Evolutionary conservation across 1,140 invertebrate species (phyloP), one percentile per base, ranked within the genome.

Genomic region (Phthorimaea operculella): DNA sequence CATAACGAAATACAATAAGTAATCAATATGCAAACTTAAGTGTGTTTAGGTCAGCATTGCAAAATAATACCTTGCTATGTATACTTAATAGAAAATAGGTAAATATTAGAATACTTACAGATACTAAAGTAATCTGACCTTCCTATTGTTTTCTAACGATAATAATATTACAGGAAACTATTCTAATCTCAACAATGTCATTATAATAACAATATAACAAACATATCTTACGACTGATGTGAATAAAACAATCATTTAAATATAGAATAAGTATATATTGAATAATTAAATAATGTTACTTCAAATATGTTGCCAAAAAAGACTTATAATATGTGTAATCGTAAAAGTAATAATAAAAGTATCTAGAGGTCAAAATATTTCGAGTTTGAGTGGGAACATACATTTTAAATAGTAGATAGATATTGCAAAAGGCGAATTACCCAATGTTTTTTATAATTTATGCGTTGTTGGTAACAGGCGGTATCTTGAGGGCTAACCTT

Each of bases 241-340:
- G 75, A 83, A 83, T 80, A 71, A 83, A 79, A 83, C 69, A 57
- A 65, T 16, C 39, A 80, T 71, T 82, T 82, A 81, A 77, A 74
- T 84, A 81, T 82, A 82, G 79, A 83, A 84, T 84, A 84, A 84
- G 81, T 84, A 84, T 84, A 84, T 84, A 84, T 82, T 84, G 79
- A 81, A 84, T 84, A 82, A 79, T 82, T 83, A 84, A 84, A 84
- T 84, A 82, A 84, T 77, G 74, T 84, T 82, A 83, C 70, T 80
- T 84, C 75, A 84, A 84, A 79, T 81, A 79, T 77, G 68, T 76
- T 76, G 78, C 76, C 79, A 81, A 82, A 81, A 80, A 80, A 80
- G 76, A 79, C 78, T 81, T 84, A 81, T 59, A 66, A 61, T 64
- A 70, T 68, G 74, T 82, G 79, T 79, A 79, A 76, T 72, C 65